Conservation (phyloP, 2,888 invertebrate genomes). For the Drosophila parthenogenetica region DNA sequence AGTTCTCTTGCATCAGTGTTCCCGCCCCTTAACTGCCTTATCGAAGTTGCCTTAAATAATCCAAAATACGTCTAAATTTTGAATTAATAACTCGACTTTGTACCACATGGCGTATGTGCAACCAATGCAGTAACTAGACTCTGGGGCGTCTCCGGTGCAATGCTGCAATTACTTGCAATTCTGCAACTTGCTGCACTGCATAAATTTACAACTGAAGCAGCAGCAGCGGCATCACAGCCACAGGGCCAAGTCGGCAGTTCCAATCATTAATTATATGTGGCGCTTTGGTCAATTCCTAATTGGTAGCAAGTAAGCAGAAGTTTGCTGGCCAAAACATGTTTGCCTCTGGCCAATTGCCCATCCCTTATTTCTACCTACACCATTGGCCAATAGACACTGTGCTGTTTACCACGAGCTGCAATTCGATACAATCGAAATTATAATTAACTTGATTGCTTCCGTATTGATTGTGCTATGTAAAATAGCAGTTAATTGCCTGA, state of each 20-base stretch:
- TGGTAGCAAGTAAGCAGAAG: constrained; percentile 25
- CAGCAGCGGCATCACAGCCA: constrained; percentile 6
- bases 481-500: constrained; percentile 15
- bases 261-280: constrained; percentile 71
- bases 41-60: constrained; percentile 41
- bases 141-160: not conserved
- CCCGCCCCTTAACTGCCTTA: constrained; percentile 2
- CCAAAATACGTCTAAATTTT: constrained; percentile 35
- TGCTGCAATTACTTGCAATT: constrained; percentile 34
- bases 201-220: constrained; percentile 53
- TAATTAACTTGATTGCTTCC: constrained; percentile 45
- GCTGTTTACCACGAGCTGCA: constrained; percentile 1
- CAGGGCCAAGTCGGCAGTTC: constrained; percentile 34
- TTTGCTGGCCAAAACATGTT: constrained; percentile 27
- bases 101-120: constrained; percentile 40
- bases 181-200: constrained; percentile 66
- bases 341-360: constrained; percentile 33
- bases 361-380: not conserved
- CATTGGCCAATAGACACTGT: constrained; percentile 24
- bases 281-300: constrained; percentile 42
- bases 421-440: constrained; percentile 19
- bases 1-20: constrained; percentile 3
- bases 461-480: constrained; percentile 16
- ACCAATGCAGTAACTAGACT: constrained; percentile 29
- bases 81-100: constrained; percentile 60